Conservation (phyloP, 2,888 invertebrate species). For the Hartigia nigra region DNA sequence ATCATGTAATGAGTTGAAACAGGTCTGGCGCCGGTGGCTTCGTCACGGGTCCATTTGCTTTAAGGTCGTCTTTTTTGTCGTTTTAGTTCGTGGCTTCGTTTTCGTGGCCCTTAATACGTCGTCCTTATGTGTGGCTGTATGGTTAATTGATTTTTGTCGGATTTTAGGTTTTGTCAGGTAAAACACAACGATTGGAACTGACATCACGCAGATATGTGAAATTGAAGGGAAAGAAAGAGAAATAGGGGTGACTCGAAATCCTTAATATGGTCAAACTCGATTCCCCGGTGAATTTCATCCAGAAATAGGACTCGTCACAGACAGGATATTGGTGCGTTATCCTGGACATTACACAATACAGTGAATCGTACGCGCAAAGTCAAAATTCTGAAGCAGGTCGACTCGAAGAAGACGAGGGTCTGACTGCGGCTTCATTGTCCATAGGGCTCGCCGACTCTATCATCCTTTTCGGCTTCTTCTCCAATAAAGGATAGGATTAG, state of each 20-base stretch:
- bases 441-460: constrained; percentile 32
- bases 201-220: too few relatives aligned
- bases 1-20: constrained; percentile 61
- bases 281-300: too few relatives aligned
- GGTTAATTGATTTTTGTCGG: too few relatives aligned
- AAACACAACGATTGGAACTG: too few relatives aligned
- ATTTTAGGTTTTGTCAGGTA: too few relatives aligned
- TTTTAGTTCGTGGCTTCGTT: constrained; percentile 25
- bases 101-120: too few relatives aligned
- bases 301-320: constrained; percentile 30
- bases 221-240: too few relatives aligned
- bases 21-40: constrained; percentile 57
- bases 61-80: constrained; percentile 39
- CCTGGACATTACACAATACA: constrained; percentile 40
- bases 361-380: constrained; percentile 50
- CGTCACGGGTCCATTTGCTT: constrained; percentile 54
- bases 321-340: constrained; percentile 59
- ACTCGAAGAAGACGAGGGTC: constrained; percentile 56
- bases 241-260: too few relatives aligned
- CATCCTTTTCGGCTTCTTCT: constrained; percentile 34
- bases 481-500: constrained; percentile 63
- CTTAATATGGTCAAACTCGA: too few relatives aligned
- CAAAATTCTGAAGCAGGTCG: constrained; percentile 40
- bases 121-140: too few relatives aligned
- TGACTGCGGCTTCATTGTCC: constrained; percentile 59